Base-by-base conservation (phyloP, 2,797 vertebrate species). In the Chromis chromis region DNA sequence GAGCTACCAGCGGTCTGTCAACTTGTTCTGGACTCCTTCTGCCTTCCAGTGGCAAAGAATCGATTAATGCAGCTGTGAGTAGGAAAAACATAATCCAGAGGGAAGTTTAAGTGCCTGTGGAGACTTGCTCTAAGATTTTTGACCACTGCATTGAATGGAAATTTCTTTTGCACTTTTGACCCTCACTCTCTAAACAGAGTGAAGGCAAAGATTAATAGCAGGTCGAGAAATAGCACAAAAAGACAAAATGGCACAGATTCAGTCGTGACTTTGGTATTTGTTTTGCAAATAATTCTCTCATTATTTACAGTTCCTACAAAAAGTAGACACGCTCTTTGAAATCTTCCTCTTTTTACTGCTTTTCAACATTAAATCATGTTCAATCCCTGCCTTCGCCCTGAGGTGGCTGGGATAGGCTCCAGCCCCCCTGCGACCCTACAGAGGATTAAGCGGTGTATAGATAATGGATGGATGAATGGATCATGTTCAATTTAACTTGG, bases 131-230 rank as follows among this genome's bases (percentile, higher is more conserved):
- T 3, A n/a, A 7, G 46, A n/a, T 27, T 60, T 40, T 52, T 54
- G 39, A 67, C 49, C 57, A 44, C 48, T 54, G 62, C 11, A 16
- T 22, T 8, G 6, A 74, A 68, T 74, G n/a, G 28, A 50, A 70
- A 69, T 69, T 53, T 68, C 24, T 44, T 22, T 19, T 76, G 17
- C 58, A 56, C 16, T 49, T 7, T 24, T 67, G 72, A 74, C 58
- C 33, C 16, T 24, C 16, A 27, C 49, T 55, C 24, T 48, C 39
- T 36, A 39, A 44, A 48, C 1, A 12, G 28, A 58, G 62, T 3
- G 28, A 10, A 6, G 22, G 52, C 59, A 69, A 49, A 21, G 25
- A 69, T 65, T 56, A 65, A 74, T 17, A 44, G 17, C 16, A 42
- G 68, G 57, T 65, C 68, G 50, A 42, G 36, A 70, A 28, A 27